phyloP scores from a whole-genome alignment of 2,797 vertebrate genomes.

The Apodemus agrarius region DNA sequence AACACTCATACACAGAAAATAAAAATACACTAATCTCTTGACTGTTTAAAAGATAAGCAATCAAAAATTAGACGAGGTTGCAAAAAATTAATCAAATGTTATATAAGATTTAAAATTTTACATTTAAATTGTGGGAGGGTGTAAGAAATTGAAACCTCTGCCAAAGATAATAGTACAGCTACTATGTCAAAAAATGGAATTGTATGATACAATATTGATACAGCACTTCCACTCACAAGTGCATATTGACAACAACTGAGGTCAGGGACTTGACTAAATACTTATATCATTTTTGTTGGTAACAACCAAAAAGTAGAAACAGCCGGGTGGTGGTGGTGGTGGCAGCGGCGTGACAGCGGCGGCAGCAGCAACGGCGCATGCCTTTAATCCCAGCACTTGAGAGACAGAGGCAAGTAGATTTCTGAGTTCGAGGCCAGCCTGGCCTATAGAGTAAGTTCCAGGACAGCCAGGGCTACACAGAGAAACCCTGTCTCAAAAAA shows the following conservation, averaged over 20 bases:
- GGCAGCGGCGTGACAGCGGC: too few relatives aligned
- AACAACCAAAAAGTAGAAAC: neutral
- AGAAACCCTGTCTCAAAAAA: too few relatives aligned
- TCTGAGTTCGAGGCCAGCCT: too few relatives aligned
- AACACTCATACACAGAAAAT: neutral
- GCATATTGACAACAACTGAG: neutral
- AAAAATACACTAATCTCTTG: neutral
- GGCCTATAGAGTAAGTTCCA: too few relatives aligned
- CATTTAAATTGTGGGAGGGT: neutral
- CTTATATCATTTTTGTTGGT: neutral
- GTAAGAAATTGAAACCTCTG: neutral
- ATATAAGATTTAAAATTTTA: constrained; percentile 24
- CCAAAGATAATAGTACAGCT: neutral
- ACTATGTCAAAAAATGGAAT: neutral
- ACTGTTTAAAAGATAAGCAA: neutral
- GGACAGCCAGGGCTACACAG: too few relatives aligned
- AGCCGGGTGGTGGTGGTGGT: too few relatives aligned
- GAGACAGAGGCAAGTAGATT: too few relatives aligned
- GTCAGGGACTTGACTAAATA: neutral
- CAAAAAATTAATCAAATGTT: constrained; percentile 17
- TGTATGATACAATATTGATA: neutral
- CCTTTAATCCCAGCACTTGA: too few relatives aligned
- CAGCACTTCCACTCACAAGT: neutral
- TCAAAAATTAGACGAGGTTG: neutral
- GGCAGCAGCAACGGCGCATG: too few relatives aligned